phyloP scores from a whole-genome alignment of 2,888 invertebrate species.

The Chloromyia formosa region DNA sequence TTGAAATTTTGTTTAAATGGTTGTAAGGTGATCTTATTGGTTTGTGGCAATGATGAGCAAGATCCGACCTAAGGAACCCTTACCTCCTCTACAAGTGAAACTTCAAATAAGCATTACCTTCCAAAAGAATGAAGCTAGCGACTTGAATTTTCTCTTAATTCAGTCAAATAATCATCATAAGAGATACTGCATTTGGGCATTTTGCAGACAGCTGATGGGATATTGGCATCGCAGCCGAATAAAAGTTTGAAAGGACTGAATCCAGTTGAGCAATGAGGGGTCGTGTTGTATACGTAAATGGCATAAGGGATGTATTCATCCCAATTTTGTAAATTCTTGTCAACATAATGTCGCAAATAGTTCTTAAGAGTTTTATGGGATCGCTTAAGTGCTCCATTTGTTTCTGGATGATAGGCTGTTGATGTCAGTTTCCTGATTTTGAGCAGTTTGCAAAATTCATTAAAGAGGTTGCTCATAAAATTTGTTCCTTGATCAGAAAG shows the following conservation, averaged over 20 bases:
- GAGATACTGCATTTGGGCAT: too few species aligned
- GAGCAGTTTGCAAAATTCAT: background rate
- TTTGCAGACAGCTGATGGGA: background rate
- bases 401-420: background rate
- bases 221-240: background rate
- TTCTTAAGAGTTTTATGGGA: background rate
- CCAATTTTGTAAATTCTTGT: background rate
- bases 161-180: background rate
- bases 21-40: too few species aligned
- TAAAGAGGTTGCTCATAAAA: background rate
- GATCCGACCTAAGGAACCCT: too few species aligned
- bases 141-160: background rate
- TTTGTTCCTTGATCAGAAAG: background rate
- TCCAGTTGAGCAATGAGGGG: background rate
- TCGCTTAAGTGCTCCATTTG: background rate
- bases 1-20: too few species aligned
- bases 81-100: too few species aligned
- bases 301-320: background rate
- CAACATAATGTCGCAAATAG: background rate
- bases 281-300: background rate
- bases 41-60: too few species aligned
- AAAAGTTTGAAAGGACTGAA: background rate
- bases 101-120: too few species aligned
- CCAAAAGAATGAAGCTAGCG: too few species aligned
- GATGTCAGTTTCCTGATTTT: too few species aligned